A percentile compares a stretch with the other conserved stretches of the same genome.
Evolutionary conservation across 2,113 vertebrate species (phyloP).

Genomic region (Parotia lawesii): DNA sequence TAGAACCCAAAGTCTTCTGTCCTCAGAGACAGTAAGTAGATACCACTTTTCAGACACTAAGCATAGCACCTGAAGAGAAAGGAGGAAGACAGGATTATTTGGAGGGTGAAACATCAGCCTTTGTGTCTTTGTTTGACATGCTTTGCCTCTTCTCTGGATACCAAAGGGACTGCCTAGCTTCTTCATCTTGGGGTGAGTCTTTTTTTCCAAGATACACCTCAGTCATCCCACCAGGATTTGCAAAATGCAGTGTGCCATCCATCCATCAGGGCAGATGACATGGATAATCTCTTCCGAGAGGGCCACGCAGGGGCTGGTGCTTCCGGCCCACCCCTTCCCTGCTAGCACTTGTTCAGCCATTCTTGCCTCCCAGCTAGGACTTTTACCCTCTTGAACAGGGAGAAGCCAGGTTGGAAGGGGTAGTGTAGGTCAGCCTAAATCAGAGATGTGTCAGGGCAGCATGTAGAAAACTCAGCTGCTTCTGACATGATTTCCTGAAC

Average conservation of each 20-base stretch:
- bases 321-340: background rate
- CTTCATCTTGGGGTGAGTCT: background rate
- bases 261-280: background rate
- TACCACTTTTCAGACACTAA: background rate
- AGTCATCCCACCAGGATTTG: background rate
- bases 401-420: background rate
- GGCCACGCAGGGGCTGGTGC: rapidly evolving
- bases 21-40: background rate
- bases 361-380: background rate
- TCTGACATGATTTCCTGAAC: background rate
- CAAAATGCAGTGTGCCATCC: background rate
- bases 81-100: background rate
- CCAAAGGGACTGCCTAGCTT: background rate
- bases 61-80: background rate
- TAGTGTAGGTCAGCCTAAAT: background rate
- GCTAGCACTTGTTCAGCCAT: background rate
- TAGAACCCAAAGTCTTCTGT: background rate
- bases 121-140: background rate
- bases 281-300: background rate
- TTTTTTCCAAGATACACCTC: background rate
- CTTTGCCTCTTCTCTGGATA: background rate
- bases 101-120: background rate
- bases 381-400: background rate
- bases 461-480: background rate
- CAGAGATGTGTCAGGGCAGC: background rate